Conservation (phyloP, 2,797 vertebrate genomes). For the Cetoscarus ocellatus region DNA sequence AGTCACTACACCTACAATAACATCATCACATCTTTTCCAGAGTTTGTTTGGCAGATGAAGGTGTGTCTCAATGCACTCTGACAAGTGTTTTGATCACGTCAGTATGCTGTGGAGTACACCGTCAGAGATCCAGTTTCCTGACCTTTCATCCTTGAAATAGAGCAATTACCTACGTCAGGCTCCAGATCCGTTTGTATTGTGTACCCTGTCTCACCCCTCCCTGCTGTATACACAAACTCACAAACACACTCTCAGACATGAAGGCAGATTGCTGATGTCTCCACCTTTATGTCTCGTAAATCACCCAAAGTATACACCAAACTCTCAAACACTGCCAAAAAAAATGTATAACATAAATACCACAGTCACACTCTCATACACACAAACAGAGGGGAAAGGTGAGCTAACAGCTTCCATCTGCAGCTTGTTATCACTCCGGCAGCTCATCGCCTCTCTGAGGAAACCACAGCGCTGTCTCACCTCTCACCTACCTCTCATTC, state of each 20-base stretch:
- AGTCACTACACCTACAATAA: background rate
- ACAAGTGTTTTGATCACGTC: slow-evolving; percentile 2
- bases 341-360: slow-evolving; percentile 35
- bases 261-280: slow-evolving; percentile 15
- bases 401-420: slow-evolving; percentile 71
- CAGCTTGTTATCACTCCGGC: slow-evolving; percentile 68
- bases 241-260: slow-evolving; percentile 12
- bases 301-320: slow-evolving; percentile 32
- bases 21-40: background rate
- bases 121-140: slow-evolving; percentile 2
- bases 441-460: slow-evolving; percentile 55
- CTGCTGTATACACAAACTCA: slow-evolving; percentile 9
- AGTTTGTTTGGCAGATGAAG: background rate
- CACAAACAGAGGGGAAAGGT: slow-evolving; percentile 44
- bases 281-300: slow-evolving; percentile 31
- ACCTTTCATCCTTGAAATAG: slow-evolving; percentile 4
- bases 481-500: slow-evolving; percentile 49
- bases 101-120: background rate
- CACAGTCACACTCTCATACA: slow-evolving; percentile 18
- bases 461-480: slow-evolving; percentile 57
- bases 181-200: slow-evolving; percentile 1
- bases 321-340: slow-evolving; percentile 24
- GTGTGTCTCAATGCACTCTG: background rate
- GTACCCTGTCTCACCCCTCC: background rate
- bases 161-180: background rate